These are phyloP conservation scores for Lacanobia wlatinum DNA, from an alignment of 2,888 invertebrate genomes.

Conservation along the genomic window DNA sequence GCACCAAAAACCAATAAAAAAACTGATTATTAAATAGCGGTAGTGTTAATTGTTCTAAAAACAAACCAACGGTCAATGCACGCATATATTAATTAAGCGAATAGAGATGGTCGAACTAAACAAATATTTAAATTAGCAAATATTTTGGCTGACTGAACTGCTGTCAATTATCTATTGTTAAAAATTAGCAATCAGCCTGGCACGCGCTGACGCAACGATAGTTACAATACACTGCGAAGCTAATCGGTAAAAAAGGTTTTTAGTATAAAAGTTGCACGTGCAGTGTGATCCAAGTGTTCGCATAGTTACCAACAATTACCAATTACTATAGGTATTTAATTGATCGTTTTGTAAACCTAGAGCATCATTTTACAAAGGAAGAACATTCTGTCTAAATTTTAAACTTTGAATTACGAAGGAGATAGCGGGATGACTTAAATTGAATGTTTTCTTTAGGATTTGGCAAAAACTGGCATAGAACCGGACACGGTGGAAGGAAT, in stretches of 20 bases:
- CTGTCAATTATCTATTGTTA: conserved; percentile 51
- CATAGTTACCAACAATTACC: conserved; percentile 10
- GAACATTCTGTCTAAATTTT: background rate
- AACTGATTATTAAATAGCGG: background rate
- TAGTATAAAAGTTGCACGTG: conserved; percentile 51
- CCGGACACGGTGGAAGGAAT: too few relatives aligned
- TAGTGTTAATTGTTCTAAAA: conserved; percentile 25
- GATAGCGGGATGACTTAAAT: too few relatives aligned
- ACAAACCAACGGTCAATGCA: conserved; percentile 1
- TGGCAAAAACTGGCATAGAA: too few relatives aligned
- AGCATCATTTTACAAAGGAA: background rate
- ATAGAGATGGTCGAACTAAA: conserved; percentile 19
- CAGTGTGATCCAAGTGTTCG: background rate
- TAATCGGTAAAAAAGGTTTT: conserved; percentile 45
- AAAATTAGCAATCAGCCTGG: conserved; percentile 38
- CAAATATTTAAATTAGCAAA: conserved; percentile 41
- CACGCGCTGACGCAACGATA: conserved; percentile 37
- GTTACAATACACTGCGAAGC: conserved; percentile 44
- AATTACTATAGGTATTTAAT: conserved; percentile 31
- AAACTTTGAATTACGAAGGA: too few relatives aligned
- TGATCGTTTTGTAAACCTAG: conserved; percentile 18
- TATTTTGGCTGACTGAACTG: conserved; percentile 10
- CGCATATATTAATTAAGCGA: conserved; percentile 1
- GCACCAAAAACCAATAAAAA: background rate
- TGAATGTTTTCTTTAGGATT: too few relatives aligned